Base-by-base conservation (phyloP, 1,140 invertebrate genomes). In the Drosophila neocordata region DNA sequence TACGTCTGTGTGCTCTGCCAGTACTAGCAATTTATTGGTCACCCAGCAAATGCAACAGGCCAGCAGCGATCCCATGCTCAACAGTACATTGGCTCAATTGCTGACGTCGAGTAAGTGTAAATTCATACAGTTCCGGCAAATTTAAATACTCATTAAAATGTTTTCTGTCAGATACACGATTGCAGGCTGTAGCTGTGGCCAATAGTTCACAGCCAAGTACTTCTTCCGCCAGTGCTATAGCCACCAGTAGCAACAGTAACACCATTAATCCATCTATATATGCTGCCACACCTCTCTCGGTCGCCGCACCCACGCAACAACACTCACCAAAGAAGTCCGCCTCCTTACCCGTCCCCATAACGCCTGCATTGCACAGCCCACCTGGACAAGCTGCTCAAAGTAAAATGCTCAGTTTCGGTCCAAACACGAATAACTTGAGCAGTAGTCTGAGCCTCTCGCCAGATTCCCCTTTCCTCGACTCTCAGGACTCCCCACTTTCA, bases 11-110 rank as follows among this genome's bases (percentile, higher is more conserved):
- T 3, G 27, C 63, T 65, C 69, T 6, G 57, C 65, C 18, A 77
- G 73, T 24, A 66, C 44, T 22, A 84, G 77, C 53, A 89, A 91
- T 31, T 41, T 84, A 57, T 31, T 75, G 27, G 64, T 77, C 9
- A 60, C 76, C 1, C 75, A 83, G 48, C 79, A 73, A 56, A 67
- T 75, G 73, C 77, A 74, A 9, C 74, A 74, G 52, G 79, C 91
- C 1, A 83, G 92, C 24, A 91, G 91, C 69, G 90, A 92, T 71
- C 92, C 92, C 35, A 91, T 91, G 63, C 91, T 93, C 34, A 79
- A 92, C 57, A 91, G 89, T 67, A 90, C 91, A 1, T 67, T 92
- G 37, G 91, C 91, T 4, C 90, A 91, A 56, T 61, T 92, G 20
- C 48, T 91, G 41, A 89, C 79, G 12, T 83, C 84, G 13, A 88